phyloP scores from a whole-genome alignment of 2,888 invertebrate species.

The Byasa hedistus region DNA sequence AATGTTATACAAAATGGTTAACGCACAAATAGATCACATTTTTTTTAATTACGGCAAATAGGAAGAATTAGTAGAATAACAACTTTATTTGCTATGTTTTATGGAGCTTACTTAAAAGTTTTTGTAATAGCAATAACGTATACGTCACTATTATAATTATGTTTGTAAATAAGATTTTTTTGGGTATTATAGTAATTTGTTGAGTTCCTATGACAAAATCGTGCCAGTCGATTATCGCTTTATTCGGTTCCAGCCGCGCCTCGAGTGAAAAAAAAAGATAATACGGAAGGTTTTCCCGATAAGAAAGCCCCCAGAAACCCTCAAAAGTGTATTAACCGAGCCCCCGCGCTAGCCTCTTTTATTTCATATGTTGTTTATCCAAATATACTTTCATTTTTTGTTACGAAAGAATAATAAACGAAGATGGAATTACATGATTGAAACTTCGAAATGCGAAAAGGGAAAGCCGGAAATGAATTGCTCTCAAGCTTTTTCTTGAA shows the following conservation, averaged over 20 bases:
- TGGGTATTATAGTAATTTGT: conserved; percentile 4
- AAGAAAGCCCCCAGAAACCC: conserved; percentile 47
- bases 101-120: background rate
- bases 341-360: conserved; percentile 38
- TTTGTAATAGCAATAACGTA: too few relatives aligned
- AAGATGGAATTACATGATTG: conserved; percentile 22
- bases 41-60: conserved; percentile 40
- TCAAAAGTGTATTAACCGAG: conserved; percentile 50
- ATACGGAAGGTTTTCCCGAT: conserved; percentile 46
- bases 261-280: conserved; percentile 43
- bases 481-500: background rate
- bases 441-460: conserved; percentile 7
- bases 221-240: conserved; percentile 36
- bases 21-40: conserved; percentile 56
- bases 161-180: background rate
- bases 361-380: conserved; percentile 42
- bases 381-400: conserved; percentile 35
- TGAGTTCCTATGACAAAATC: conserved; percentile 24
- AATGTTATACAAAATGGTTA: conserved; percentile 82
- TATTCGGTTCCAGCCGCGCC: conserved; percentile 39
- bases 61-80: background rate
- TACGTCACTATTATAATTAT: too few relatives aligned
- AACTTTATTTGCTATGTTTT: background rate
- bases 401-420: conserved; percentile 29
- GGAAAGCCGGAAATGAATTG: conserved; percentile 6